Percentiles rank a stretch among this genome's conserved stretches.
These are phyloP conservation scores for Protula sp. DNA, from an alignment of 2,888 invertebrate species.

Conservation along the genomic window DNA sequence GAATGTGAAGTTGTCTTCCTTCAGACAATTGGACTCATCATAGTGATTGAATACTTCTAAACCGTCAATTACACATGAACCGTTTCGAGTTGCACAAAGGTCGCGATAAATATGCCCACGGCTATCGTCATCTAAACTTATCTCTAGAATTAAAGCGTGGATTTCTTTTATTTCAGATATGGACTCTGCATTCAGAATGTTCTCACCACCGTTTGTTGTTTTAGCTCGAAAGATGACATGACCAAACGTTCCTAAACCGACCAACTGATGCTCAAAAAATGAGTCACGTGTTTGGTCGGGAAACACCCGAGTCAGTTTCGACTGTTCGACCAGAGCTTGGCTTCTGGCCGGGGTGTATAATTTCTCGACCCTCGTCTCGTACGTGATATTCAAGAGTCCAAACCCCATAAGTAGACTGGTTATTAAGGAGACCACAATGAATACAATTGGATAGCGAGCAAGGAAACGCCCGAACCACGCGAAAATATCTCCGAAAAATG, in stretches of 20 bases:
- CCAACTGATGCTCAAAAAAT: slow-evolving; percentile 11
- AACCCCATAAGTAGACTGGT: slow-evolving; percentile 22
- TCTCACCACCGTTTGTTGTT: not conserved
- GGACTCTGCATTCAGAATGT: not conserved
- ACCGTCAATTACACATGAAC: not conserved
- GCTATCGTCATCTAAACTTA: not conserved
- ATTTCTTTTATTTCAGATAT: not conserved
- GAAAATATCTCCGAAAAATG: slow-evolving; percentile 24
- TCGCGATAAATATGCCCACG: slow-evolving; percentile 1
- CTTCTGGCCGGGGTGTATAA: slow-evolving; percentile 32
- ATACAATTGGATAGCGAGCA: slow-evolving; percentile 22
- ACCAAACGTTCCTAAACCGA: slow-evolving; percentile 8
- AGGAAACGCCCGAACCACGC: slow-evolving; percentile 24
- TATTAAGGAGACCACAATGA: slow-evolving; percentile 18
- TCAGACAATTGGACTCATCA: not conserved
- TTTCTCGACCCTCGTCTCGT: slow-evolving; percentile 24
- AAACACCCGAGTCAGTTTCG: slow-evolving; percentile 3
- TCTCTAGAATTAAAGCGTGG: slow-evolving; percentile 1
- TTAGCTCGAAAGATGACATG: slow-evolving; percentile 4
- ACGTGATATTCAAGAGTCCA: slow-evolving; percentile 18
- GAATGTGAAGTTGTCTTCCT: not conserved
- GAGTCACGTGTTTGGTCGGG: slow-evolving; percentile 8
- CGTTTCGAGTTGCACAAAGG: not conserved
- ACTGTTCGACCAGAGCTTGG: slow-evolving; percentile 26
- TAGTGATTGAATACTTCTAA: not conserved